Conservation (phyloP, 2,888 invertebrate genomes). For the Lasioglossum vierecki region DNA sequence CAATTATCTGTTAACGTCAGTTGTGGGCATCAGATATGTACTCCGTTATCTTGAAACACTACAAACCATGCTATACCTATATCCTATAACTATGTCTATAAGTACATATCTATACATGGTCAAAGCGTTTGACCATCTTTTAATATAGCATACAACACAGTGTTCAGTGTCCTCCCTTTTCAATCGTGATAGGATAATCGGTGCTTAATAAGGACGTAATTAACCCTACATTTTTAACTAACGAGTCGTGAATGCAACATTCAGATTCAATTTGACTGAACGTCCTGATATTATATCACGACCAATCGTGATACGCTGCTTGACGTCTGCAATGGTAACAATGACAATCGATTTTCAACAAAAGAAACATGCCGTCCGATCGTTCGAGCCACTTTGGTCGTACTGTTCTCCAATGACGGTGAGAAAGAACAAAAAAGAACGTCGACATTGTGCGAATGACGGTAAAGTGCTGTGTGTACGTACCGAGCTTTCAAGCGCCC, state of each 20-base stretch:
- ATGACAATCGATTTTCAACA: conserved; percentile 29
- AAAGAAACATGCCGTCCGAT: not conserved
- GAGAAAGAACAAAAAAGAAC: not conserved
- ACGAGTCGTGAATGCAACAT: not conserved
- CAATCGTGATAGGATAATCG: conserved; percentile 31
- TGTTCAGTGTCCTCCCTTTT: not conserved
- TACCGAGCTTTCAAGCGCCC: conserved; percentile 53
- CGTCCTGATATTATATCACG: not conserved
- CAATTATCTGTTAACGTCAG: no score
- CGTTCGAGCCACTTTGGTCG: not conserved
- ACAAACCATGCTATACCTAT: no score
- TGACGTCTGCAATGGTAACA: not conserved
- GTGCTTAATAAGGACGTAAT: conserved; percentile 13
- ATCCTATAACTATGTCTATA: no score
- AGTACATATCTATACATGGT: no score
- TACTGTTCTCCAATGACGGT: not conserved
- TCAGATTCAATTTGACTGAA: not conserved
- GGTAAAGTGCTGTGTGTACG: conserved; percentile 42
- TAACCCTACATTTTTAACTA: conserved; percentile 3
- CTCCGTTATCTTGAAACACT: no score
- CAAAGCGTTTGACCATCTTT: not conserved
- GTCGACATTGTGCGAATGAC: not conserved
- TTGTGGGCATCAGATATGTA: no score
- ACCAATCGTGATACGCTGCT: not conserved
- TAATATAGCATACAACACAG: not conserved